Percentiles rank a stretch among this genome's conserved stretches.
phyloP scores from a whole-genome alignment of 1,140 invertebrate species.

The Arion vulgaris region DNA sequence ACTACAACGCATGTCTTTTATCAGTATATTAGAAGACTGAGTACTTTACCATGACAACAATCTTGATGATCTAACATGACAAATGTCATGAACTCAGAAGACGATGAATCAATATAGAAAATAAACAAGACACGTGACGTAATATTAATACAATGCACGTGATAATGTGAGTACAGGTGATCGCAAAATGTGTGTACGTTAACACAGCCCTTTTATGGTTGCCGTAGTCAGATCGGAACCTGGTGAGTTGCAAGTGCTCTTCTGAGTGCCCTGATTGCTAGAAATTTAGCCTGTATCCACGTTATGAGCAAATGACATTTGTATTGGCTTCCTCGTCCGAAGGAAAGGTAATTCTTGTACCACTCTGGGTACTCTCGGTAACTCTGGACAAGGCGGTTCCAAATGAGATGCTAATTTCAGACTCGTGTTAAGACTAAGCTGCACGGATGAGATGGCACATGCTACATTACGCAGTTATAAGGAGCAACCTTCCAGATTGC shows the following conservation, averaged over 20 bases:
- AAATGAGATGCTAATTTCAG: neutral
- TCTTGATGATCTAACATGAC: no score
- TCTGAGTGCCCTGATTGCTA: neutral
- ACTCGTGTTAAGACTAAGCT: neutral
- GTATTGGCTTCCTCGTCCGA: neutral
- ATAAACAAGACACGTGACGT: neutral
- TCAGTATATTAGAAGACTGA: no score
- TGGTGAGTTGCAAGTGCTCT: neutral
- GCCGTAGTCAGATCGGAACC: neutral
- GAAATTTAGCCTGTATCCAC: neutral
- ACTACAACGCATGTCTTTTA: no score
- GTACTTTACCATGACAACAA: no score
- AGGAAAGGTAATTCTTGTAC: conserved; percentile 4
- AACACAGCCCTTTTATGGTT: neutral
- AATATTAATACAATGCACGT: neutral
- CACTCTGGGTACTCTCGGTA: conserved; percentile 3
- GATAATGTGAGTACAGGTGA: conserved; percentile 5
- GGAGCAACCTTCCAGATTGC: neutral
- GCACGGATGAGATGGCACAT: neutral
- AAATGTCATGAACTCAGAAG: no score
- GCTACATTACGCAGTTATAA: neutral
- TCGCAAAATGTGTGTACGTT: neutral
- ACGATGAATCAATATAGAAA: neutral
- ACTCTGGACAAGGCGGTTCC: neutral
- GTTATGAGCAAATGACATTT: neutral